Evolutionary conservation across 1,140 invertebrate species (phyloP).

Genomic region (Polypedilum pembai): DNA sequence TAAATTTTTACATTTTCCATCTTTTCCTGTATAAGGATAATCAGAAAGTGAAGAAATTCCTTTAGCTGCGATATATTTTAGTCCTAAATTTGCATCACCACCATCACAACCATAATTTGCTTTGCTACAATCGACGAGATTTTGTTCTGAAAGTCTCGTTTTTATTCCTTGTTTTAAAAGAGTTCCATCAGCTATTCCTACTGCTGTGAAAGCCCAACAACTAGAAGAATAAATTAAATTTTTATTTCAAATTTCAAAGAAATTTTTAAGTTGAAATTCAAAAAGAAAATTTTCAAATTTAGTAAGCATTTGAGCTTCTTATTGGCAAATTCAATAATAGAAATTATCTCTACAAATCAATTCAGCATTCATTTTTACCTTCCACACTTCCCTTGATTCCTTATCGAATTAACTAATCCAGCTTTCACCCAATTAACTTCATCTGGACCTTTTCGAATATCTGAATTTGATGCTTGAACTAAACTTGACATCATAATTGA

Average conservation of each 20-base stretch:
- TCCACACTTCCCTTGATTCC: background rate
- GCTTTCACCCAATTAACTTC: background rate
- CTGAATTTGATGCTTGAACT: background rate
- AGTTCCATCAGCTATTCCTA: background rate
- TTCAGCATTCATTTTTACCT: too few relatives aligned
- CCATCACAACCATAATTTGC: constrained; percentile 57
- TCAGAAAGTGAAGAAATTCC: constrained; percentile 58
- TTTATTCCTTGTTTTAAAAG: background rate
- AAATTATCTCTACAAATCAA: too few relatives aligned
- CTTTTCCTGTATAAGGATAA: constrained; percentile 51
- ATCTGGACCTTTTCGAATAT: background rate
- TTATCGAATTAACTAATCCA: background rate
- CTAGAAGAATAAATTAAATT: too few relatives aligned
- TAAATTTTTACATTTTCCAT: constrained; percentile 33
- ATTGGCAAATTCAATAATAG: too few relatives aligned
- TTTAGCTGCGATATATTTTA: constrained; percentile 55
- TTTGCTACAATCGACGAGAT: background rate
- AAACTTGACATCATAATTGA: background rate
- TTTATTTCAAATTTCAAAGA: too few relatives aligned
- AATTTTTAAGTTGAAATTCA: too few relatives aligned
- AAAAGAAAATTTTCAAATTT: too few relatives aligned
- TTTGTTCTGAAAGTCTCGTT: background rate
- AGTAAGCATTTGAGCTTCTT: too few relatives aligned
- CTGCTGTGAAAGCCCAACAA: background rate
- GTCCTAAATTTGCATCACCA: constrained; percentile 53